Evolutionary conservation across 2,113 vertebrate genomes (phyloP).

Genomic region (Alligator mississippiensis): DNA sequence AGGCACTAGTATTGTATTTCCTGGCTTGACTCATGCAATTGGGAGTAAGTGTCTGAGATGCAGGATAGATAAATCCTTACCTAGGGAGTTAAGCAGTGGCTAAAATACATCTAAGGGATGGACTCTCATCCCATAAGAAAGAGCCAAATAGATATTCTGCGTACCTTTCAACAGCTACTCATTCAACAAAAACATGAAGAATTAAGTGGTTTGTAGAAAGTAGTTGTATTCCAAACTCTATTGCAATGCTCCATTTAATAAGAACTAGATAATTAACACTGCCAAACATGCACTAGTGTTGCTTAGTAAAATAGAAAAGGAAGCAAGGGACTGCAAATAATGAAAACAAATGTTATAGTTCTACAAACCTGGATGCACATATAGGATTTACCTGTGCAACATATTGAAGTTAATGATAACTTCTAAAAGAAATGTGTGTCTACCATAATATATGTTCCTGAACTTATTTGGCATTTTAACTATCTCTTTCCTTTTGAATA

Average conservation of each 20-base stretch:
- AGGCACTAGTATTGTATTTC: too few species aligned
- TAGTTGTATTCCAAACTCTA: not conserved
- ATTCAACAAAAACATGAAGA: not conserved
- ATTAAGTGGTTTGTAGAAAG: not conserved
- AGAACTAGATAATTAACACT: not conserved
- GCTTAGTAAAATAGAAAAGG: not conserved
- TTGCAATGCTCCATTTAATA: not conserved
- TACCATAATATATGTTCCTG: not conserved
- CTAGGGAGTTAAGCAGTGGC: not conserved
- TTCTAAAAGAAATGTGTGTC: not conserved
- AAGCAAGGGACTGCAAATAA: not conserved
- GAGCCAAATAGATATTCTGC: not conserved
- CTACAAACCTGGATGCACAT: not conserved
- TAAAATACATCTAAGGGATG: not conserved
- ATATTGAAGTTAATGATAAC: not conserved
- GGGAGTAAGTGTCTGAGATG: too few species aligned
- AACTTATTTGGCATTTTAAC: not conserved
- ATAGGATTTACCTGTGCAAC: not conserved
- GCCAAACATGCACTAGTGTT: not conserved
- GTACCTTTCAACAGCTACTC: not conserved
- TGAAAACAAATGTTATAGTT: not conserved
- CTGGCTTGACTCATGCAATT: too few species aligned
- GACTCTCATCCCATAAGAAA: not conserved
- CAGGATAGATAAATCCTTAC: too few species aligned
- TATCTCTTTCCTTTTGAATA: not conserved